These are phyloP conservation scores for Paratilapia polleni DNA, from an alignment of 2,113 vertebrate genomes.

Conservation along the genomic window DNA sequence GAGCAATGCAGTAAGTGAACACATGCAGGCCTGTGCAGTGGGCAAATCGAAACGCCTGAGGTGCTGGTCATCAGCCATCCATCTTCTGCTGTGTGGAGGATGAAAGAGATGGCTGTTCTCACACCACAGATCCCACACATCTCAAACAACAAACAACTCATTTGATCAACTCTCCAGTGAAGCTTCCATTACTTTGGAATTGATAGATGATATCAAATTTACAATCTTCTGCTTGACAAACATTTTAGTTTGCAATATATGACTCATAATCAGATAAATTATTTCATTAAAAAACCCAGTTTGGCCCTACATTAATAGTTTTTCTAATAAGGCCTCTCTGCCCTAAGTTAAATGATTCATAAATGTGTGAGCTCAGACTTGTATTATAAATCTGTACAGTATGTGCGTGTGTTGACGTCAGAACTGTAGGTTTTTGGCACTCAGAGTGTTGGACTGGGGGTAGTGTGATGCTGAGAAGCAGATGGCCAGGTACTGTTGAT, in stretches of 20 bases:
- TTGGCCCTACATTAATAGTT: background rate
- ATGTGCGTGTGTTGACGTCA: constrained; percentile 50
- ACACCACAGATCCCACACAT: constrained; percentile 24
- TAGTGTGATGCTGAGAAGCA: constrained; percentile 77
- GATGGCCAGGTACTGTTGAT: constrained; percentile 73
- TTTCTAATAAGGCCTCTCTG: background rate
- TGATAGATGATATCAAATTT: constrained; percentile 8
- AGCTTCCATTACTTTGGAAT: background rate
- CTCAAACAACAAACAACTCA: constrained; percentile 6
- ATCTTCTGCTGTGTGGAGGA: constrained; percentile 46
- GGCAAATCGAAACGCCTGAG: constrained; percentile 35
- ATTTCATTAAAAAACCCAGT: background rate
- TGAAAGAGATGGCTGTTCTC: constrained; percentile 27
- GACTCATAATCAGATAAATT: background rate
- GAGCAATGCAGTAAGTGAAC: constrained; percentile 60
- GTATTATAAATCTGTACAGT: constrained; percentile 9
- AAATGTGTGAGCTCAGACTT: background rate
- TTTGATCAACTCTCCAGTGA: background rate
- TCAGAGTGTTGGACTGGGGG: constrained; percentile 35
- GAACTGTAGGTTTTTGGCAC: constrained; percentile 70
- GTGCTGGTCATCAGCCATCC: constrained; percentile 54
- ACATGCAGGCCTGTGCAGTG: constrained; percentile 22
- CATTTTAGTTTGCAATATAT: background rate
- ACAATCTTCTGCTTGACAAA: background rate
- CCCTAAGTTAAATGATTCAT: background rate